Evolutionary conservation across 2,888 invertebrate genomes (phyloP), one percentile per base, ranked within the genome.

Genomic region (Lochmaea crataegi): DNA sequence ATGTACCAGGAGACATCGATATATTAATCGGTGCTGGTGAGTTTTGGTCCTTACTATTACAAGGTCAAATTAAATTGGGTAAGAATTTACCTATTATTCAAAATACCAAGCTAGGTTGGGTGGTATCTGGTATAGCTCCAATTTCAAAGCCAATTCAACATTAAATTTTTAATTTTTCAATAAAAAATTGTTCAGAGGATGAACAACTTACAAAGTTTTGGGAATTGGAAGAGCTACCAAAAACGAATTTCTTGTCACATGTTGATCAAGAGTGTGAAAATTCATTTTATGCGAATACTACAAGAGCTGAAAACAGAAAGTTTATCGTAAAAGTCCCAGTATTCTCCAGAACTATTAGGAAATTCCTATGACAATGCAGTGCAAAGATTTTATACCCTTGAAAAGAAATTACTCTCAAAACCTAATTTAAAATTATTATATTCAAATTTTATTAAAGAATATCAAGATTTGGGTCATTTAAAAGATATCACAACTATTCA

Each of bases 211-310:
- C 42, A 45, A 58, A 60, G 48, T 68, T 68, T 48, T 60, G 60
- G 68, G 18, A 60, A 22, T 22, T 68, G 14, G 68, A 68, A 41
- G 67, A 48, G 4, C 1, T 51, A 5, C n/a, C n/a, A 12, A 5
- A 3, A 11, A 6, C 14, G 1, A 6, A 12, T 51, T 51, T 16
- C 7, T 1, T 6, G 41, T 65, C 65, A 14, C 16, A 42, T 10
- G 72, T 68, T 2, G 68, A 73, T n/a, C 14, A 12, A n/a, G 5
- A 56, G 53, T 65, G 65, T 60, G 69, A 65, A 66, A 53, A 16
- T 56, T n/a, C 42, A 57, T 70, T 63, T 38, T 4, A 16, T 22
- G 26, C 45, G 11, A 56, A 64, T 51, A 64, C 57, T 22, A 18
- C 32, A 4, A 48, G 64, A 53, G 42, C 48, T 57, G 12, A 6